These are phyloP conservation scores for Turritopsis rubra DNA, from an alignment of 30 jellyfish, hydroid and myxozoan genomes.

Conservation along the genomic window DNA sequence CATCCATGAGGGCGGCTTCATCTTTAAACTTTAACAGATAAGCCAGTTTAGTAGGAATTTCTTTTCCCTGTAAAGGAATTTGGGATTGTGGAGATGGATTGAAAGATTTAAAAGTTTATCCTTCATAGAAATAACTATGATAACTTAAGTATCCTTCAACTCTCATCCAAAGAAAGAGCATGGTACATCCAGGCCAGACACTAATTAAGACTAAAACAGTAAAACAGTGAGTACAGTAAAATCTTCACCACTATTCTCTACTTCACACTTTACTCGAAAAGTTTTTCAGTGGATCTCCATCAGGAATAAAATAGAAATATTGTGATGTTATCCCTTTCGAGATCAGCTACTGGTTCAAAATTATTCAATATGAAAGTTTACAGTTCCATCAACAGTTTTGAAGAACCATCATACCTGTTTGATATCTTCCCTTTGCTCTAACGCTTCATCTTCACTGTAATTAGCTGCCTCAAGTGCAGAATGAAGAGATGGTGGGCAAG, in stretches of 20 bases:
- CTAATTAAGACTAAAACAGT: background rate
- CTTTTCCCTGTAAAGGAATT: background rate
- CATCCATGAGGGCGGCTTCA: background rate
- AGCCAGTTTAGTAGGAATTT: background rate
- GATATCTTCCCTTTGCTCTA: conserved; percentile 10
- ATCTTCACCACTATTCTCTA: background rate
- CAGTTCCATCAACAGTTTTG: too few species aligned
- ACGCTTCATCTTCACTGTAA: background rate
- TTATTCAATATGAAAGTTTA: too few species aligned
- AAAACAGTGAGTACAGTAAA: background rate
- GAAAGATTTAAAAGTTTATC: too few species aligned
- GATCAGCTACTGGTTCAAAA: too few species aligned
- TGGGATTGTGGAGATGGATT: background rate
- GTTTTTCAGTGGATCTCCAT: too few species aligned
- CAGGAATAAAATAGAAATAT: too few species aligned
- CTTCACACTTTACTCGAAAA: too few species aligned
- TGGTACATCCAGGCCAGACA: too few species aligned
- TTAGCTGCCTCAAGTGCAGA: conserved; percentile 11
- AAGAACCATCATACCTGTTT: conserved; percentile 1
- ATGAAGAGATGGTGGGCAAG: background rate
- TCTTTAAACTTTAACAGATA: background rate
- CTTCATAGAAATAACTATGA: too few species aligned
- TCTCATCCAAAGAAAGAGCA: too few species aligned
- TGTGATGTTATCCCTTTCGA: too few species aligned
- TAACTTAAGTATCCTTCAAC: too few species aligned